Base-by-base conservation (phyloP, 2,797 vertebrate genomes). In the Gouania willdenowi region DNA sequence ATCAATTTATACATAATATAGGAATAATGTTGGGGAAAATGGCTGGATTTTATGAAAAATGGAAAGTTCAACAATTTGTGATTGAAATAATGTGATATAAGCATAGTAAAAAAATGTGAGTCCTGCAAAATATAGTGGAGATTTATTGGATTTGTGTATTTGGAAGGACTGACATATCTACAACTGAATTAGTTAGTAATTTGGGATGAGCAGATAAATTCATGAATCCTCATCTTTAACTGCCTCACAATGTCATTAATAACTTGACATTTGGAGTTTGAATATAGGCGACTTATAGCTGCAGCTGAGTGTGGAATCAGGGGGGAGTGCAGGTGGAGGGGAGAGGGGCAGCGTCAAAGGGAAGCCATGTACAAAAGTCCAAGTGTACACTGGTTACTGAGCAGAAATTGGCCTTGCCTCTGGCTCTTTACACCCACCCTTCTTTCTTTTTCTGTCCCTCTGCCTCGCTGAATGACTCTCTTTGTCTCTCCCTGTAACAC, bases 401-500 rank as follows among this genome's bases (percentile, higher is more conserved):
- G 70, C 60, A 80, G 81, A 78, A 82, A 77, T 74, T 81, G 79
- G 81, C 66, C 67, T 75, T 75, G 72, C 77, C 73, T 77, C 64
- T 79, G 61, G 74, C 66, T 66, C 57, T 75, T 79, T 72, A 62
- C 79, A 66, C 60, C 72, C 74, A 75, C 79, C 75, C 58, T 71
- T 59, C 62, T 67, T 38, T 72, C 54, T 34, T 63, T 41, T 45
- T 59, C 51, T 72, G 54, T 73, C 72, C 52, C 60, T 71, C 47
- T 68, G 27, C 41, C 45, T 46, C 2, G 1, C 50, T 81, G 73
- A 84, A 84, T 74, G 74, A 65, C 60, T 70, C 17, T 71, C 79
- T 88, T 84, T 83, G 77, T 88, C 43, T 71, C 57, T 42, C 37
- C 40, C 65, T 69, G 79, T 82, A 85, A 84, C 81, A 84, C 53